Evolutionary conservation across 2,888 invertebrate species (phyloP).

Genomic region (Drosophila nr. medialis): DNA sequence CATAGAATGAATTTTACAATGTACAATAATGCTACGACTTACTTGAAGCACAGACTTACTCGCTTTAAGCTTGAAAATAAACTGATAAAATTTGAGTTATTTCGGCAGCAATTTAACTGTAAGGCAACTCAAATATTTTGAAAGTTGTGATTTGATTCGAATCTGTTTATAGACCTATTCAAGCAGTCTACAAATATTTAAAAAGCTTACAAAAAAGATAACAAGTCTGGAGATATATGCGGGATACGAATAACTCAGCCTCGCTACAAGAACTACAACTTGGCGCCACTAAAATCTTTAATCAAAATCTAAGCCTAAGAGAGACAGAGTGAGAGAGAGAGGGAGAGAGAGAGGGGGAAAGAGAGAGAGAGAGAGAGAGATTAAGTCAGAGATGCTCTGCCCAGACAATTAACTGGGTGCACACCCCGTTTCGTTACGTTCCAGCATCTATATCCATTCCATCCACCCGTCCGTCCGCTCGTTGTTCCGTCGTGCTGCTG

Average conservation of each 20-base stretch:
- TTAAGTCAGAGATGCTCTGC: slow-evolving; percentile 58
- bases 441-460: slow-evolving; percentile 12
- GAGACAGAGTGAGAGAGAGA: slow-evolving; percentile 1
- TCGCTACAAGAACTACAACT: background rate
- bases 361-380: background rate
- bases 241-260: background rate
- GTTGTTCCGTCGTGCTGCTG: slow-evolving; percentile 8
- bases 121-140: background rate
- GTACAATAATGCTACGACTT: no score
- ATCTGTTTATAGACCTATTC: background rate
- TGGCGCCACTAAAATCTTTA: background rate
- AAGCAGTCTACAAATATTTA: background rate
- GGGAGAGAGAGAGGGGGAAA: background rate
- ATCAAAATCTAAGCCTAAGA: background rate
- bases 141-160: background rate
- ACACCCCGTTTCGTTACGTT: slow-evolving; percentile 36
- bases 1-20: no score
- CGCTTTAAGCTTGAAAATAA: background rate
- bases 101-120: background rate
- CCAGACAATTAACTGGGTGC: slow-evolving; percentile 64
- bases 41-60: no score
- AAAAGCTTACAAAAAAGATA: background rate
- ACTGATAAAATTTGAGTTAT: background rate
- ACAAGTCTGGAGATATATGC: background rate
- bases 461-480: slow-evolving; percentile 1